Evolutionary conservation across 2,888 invertebrate species (phyloP), one percentile per base, ranked within the genome.

Genomic region (Papilio gigon): DNA sequence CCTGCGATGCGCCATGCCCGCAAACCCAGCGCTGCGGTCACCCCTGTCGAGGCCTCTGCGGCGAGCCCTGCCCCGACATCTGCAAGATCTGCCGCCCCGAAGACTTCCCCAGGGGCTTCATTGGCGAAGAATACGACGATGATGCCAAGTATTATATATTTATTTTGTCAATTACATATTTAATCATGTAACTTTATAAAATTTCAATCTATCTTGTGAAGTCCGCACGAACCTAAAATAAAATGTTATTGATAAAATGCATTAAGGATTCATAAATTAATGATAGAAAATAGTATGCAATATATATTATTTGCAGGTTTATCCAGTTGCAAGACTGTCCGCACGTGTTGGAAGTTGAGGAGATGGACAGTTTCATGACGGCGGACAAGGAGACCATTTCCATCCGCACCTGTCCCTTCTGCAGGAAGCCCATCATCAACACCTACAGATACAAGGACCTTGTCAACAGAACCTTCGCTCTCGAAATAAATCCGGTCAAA

Each of bases 1-100:
- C 93, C 12, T 94, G 94, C 80, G 72, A 70, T 20, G 76, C 81
- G 78, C 83, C 87, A 9, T 94, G 94, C 77, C 14, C 62, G 17
- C 77, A 74, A 68, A 22, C 22, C 22, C 84, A 90, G 71, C 62
- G 74, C 42, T 96, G 95, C 85, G 87, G 88, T 0, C 95, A 95
- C 84, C 78, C 79, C n/a, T 95, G 95, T 84, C 90, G 94, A 78
- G 95, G 95, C 14, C 91, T 95, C 63, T 96, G 96, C 85, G 95
- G 95, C n/a, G 95, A 96, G 82, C 90, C 89, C 11, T 95, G 95
- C 81, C 95, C 94, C 17, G 82, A 82, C 37, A 76, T 93, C 64
- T 96, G 95, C 85, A 83, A 89, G 30, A 60, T 79, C 17, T 96
- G 95, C 84, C 76, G 93, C 70, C 86, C 88, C n/a, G 92, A 91